phyloP scores from a whole-genome alignment of 2,113 vertebrate species.

The Heterocephalus glaber region DNA sequence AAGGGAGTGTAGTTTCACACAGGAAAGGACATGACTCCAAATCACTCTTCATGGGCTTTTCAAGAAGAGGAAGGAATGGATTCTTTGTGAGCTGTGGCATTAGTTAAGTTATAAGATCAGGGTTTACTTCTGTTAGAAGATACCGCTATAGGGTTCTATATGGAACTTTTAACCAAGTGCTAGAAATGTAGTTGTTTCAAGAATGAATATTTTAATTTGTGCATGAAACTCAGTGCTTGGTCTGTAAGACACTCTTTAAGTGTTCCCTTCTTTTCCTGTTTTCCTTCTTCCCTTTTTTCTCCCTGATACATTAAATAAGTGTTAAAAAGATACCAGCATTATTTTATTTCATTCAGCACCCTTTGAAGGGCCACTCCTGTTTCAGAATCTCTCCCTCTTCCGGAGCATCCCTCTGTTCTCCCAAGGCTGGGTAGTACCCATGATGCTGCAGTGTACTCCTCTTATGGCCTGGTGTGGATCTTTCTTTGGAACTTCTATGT shows the following conservation, averaged over 20 bases:
- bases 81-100: background rate
- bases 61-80: background rate
- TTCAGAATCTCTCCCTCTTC: background rate
- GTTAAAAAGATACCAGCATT: background rate
- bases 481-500: background rate
- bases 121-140: background rate
- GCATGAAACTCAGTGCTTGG: background rate
- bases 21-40: background rate
- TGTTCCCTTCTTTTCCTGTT: background rate
- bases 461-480: background rate
- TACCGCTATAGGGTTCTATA: background rate
- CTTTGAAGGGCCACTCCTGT: background rate
- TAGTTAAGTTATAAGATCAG: background rate
- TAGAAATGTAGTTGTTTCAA: conserved; percentile 19
- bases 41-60: background rate
- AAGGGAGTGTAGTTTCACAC: background rate
- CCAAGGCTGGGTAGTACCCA: background rate
- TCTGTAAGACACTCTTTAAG: background rate
- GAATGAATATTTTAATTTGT: conserved; percentile 33
- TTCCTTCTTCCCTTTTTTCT: background rate
- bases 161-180: background rate
- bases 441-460: background rate
- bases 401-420: background rate
- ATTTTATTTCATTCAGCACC: background rate
- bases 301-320: conserved; percentile 12